Percentiles rank a stretch among this genome's conserved stretches.
Evolutionary conservation across 1,140 invertebrate species (phyloP).

Genomic region (Neodiprion pinetum): DNA sequence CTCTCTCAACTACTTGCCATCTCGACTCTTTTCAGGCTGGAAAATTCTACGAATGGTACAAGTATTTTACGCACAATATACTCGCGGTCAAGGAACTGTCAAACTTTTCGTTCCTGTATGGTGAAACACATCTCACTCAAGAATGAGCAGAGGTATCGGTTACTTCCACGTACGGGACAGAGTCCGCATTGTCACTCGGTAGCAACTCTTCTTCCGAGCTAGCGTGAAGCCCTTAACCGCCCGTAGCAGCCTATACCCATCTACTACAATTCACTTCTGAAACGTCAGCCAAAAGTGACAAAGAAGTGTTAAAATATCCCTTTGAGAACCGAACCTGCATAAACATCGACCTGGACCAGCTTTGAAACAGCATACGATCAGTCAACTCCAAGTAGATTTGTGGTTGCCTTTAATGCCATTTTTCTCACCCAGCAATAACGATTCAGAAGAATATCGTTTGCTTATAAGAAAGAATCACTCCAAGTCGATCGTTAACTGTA

Average conservation of each 20-base stretch:
- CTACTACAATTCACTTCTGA: background rate
- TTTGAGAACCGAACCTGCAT: background rate
- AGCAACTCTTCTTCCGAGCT: background rate
- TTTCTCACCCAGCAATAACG: too few species aligned
- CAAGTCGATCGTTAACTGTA: too few species aligned
- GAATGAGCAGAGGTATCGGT: background rate
- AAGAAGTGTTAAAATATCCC: background rate
- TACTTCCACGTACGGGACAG: background rate
- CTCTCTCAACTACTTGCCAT: background rate
- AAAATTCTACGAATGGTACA: background rate
- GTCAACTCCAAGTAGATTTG: too few species aligned
- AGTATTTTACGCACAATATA: background rate
- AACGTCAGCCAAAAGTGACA: background rate
- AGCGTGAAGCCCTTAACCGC: background rate
- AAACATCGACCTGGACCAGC: background rate
- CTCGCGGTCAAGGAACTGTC: background rate
- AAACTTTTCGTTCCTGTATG: background rate
- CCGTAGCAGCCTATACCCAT: too few species aligned
- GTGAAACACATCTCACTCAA: background rate
- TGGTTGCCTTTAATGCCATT: too few species aligned
- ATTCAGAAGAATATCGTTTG: too few species aligned
- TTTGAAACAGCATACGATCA: too few species aligned
- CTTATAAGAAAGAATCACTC: too few species aligned
- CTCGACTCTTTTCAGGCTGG: background rate
- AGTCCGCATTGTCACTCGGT: background rate